Percentiles rank a stretch among this genome's conserved stretches.
Conservation (phyloP, 2,797 vertebrate species). For the Agapornis canus region DNA sequence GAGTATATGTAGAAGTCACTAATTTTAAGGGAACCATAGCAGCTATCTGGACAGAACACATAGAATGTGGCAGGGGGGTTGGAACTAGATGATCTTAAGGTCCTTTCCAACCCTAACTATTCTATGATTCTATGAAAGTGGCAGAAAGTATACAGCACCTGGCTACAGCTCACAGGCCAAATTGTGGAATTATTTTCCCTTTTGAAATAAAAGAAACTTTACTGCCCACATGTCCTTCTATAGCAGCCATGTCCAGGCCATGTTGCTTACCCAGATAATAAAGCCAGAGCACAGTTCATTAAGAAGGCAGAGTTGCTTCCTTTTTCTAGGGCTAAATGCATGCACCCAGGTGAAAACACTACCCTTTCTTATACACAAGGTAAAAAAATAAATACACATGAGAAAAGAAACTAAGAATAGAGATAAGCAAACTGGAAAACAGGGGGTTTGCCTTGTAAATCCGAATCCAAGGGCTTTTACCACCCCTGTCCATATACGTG, state of each 20-base stretch:
- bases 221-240: neutral
- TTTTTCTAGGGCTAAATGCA: neutral
- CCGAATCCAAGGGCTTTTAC: neutral
- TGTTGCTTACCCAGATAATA: neutral
- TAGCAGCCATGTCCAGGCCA: neutral
- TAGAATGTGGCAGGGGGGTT: neutral
- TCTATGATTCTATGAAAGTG: no score
- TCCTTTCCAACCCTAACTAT: no score
- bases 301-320: neutral
- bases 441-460: neutral
- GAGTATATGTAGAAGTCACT: neutral
- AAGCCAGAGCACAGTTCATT: neutral
- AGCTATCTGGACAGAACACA: neutral
- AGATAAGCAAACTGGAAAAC: conserved; percentile 10
- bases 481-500: neutral
- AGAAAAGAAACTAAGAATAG: neutral
- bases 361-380: neutral
- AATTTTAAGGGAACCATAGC: neutral
- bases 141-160: neutral
- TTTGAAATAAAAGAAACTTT: neutral
- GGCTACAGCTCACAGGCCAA: neutral
- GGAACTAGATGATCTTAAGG: no score
- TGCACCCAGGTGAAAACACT: neutral
- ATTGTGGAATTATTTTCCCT: neutral
- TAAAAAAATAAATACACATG: neutral